Conservation (phyloP, 2,888 invertebrate genomes). For the Plemyria rubiginata region DNA sequence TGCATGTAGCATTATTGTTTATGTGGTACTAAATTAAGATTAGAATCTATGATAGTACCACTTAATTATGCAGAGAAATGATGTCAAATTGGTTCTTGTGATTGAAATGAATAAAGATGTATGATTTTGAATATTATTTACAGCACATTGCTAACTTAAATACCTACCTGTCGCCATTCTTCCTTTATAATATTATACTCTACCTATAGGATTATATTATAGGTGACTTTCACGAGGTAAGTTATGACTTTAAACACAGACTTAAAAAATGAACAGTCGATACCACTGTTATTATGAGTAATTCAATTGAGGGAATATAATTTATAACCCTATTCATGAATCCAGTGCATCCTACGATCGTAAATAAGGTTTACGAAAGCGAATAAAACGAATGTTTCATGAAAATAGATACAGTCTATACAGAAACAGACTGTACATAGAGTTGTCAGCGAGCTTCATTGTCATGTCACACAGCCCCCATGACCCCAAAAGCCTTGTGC, state of each 20-base stretch:
- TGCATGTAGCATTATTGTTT: no score
- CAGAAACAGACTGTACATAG: conserved; percentile 1
- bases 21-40: no score
- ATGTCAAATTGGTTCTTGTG: no score
- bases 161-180: neutral
- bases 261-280: conserved; percentile 3
- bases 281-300: conserved; percentile 38
- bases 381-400: conserved; percentile 15
- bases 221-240: neutral
- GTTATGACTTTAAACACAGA: neutral
- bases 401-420: conserved; percentile 5
- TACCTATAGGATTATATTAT: neutral
- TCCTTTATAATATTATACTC: neutral
- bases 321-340: conserved; percentile 43
- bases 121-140: no score
- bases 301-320: conserved; percentile 41
- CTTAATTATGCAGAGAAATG: no score
- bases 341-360: conserved; percentile 25
- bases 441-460: conserved; percentile 27
- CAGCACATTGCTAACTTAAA: no score
- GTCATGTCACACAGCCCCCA: conserved; percentile 39
- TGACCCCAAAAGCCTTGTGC: conserved; percentile 44
- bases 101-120: no score
- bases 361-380: conserved; percentile 16
- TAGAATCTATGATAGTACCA: no score